phyloP scores from a whole-genome alignment of 2,797 vertebrate species.

The Catharus ustulatus region DNA sequence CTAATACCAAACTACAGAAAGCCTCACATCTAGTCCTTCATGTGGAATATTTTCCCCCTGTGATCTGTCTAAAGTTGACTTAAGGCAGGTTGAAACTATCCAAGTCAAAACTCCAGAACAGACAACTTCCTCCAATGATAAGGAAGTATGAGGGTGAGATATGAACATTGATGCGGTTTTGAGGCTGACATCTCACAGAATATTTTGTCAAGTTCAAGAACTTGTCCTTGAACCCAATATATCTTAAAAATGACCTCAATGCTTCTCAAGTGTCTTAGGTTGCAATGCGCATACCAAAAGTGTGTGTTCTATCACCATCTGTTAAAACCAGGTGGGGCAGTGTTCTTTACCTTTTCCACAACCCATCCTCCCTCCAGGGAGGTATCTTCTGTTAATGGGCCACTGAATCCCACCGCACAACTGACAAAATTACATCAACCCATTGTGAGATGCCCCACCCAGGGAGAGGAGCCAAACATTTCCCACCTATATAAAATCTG shows the following conservation, averaged over 20 bases:
- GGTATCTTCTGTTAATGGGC: too few relatives aligned
- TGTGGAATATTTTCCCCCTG: neutral
- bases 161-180: neutral
- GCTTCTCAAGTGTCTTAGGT: neutral
- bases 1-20: neutral
- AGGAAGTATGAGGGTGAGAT: neutral
- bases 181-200: neutral
- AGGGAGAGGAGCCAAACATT: too few relatives aligned
- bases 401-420: too few relatives aligned
- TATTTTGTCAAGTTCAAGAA: neutral
- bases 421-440: too few relatives aligned
- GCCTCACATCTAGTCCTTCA: neutral
- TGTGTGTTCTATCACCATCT: too few relatives aligned
- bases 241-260: neutral
- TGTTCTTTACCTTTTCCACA: too few relatives aligned
- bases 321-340: too few relatives aligned
- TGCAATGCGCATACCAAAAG: too few relatives aligned
- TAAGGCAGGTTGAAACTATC: neutral
- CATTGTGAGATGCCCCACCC: too few relatives aligned
- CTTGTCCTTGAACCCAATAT: neutral
- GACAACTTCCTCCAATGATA: neutral
- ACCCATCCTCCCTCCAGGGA: too few relatives aligned
- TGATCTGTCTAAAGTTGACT: neutral
- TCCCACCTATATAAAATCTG: too few relatives aligned
- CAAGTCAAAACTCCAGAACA: neutral